Base-by-base conservation (phyloP, 2,888 invertebrate genomes). In the Limnephilus rhombicus region DNA sequence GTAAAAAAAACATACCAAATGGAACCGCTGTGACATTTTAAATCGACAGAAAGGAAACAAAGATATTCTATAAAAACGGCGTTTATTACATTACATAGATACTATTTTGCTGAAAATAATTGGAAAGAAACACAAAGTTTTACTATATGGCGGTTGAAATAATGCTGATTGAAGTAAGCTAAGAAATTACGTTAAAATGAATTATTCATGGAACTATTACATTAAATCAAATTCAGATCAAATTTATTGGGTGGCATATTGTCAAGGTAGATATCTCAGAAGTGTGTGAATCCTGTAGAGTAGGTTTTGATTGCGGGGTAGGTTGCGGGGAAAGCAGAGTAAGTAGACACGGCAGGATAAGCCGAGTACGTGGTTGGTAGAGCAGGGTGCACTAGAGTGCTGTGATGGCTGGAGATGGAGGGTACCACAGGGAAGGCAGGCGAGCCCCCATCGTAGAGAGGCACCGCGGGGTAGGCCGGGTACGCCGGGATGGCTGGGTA, bases 291-390 rank as follows among this genome's bases (percentile, higher is more conserved):
- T 68, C 68, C 68, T 11, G 68, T 68, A 24, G 24, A 9, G 68
- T 24, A 68, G n/a, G 68, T 68, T 68, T 68, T 68, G n/a, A 91
- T 83, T 29, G 80, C 89, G 15, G 91, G 92, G 3, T 85, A 92
- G 24, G 90, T 91, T 9, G 92, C 90, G 45, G 91, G 91, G 68
- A 86, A 89, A 24, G 91, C 87, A 29, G 90, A 91, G 80, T 94
- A 94, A 34, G 94, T 93, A 2, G 92, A 91, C 37, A 92, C 90
- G 11, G 85, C 85, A 5, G 93, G 93, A 82, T 90, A 87, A n/a
- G 92, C 89, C 29, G 85, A 90, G 80, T 95, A 94, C 88, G 95
- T 95, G 90, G 95, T 91, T 95, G 94, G 95, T 90, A 94, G 95
- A 94, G 95, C 95, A 94, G 95, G 94, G 45, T 85, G 85, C 80